A percentile compares a stretch with the other conserved stretches of the same genome.
These are phyloP conservation scores for Mesorhabditis sp. DNA, from an alignment of 2,888 invertebrate genomes.

Conservation along the genomic window DNA sequence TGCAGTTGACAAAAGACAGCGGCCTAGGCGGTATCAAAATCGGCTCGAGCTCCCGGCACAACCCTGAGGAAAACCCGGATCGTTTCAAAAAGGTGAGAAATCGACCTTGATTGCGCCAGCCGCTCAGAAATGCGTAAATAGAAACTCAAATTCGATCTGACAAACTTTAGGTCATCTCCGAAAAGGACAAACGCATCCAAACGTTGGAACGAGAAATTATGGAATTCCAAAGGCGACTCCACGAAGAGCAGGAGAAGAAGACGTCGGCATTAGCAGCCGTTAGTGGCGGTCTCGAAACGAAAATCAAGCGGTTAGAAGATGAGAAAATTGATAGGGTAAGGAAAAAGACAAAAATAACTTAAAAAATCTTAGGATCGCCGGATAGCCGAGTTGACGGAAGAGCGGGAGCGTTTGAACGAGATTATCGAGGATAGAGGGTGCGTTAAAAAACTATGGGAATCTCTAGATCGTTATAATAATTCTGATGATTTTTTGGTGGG, in stretches of 20 bases:
- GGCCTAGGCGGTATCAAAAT: background rate
- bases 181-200: background rate
- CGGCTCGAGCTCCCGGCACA: background rate
- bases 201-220: background rate
- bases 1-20: slow-evolving; percentile 34
- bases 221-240: slow-evolving; percentile 22
- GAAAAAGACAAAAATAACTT: slow-evolving; percentile 3
- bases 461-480: background rate
- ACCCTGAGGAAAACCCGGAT: background rate
- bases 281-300: slow-evolving; percentile 27
- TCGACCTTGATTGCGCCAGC: background rate
- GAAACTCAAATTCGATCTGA: background rate
- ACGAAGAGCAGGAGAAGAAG: slow-evolving; percentile 29
- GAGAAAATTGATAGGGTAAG: slow-evolving; percentile 22
- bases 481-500: slow-evolving; percentile 7
- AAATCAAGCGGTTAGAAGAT: slow-evolving; percentile 28
- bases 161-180: background rate
- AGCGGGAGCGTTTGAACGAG: slow-evolving; percentile 15
- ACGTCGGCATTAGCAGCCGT: slow-evolving; percentile 25
- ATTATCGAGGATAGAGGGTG: slow-evolving; percentile 12
- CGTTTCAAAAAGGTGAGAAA: background rate
- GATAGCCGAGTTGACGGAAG: slow-evolving; percentile 24
- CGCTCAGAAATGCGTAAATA: background rate
- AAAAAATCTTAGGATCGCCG: slow-evolving; percentile 14
- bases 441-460: background rate